Percentiles rank a stretch among this genome's conserved stretches.
Conservation (phyloP, 2,797 vertebrate species). For the Petrocephalus sullivani region DNA sequence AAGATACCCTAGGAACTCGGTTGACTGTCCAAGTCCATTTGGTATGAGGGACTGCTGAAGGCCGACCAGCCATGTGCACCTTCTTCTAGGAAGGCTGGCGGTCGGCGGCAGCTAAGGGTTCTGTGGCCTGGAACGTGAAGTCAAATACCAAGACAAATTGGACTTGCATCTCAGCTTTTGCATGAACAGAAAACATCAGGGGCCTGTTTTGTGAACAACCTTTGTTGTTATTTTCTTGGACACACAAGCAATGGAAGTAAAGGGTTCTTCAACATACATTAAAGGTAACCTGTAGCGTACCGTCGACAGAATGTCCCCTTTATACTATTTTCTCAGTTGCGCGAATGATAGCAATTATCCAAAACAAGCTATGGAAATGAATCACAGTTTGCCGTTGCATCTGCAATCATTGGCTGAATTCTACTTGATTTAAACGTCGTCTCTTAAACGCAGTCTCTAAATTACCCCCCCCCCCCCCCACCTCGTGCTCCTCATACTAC, state of each 20-base stretch:
- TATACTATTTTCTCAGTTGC: background rate
- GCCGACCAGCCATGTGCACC: slow-evolving; percentile 29
- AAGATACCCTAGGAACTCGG: background rate
- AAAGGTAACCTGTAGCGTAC: background rate
- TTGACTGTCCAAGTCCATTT: background rate
- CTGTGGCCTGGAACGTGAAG: background rate
- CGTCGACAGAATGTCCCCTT: background rate
- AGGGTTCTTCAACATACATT: background rate
- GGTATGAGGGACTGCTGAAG: background rate
- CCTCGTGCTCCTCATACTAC: background rate
- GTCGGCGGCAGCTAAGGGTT: background rate
- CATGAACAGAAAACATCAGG: background rate
- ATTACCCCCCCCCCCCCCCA: background rate
- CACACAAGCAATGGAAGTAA: background rate
- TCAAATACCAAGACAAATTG: background rate
- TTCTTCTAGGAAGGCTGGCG: slow-evolving; percentile 18
- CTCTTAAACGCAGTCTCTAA: background rate
- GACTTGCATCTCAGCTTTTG: background rate
- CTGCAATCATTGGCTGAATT: background rate
- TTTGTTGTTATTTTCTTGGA: background rate
- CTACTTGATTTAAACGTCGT: background rate
- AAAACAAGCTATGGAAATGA: background rate
- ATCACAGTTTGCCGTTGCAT: background rate
- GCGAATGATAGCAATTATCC: background rate
- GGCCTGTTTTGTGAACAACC: background rate